Percentiles rank a stretch among this genome's conserved stretches.
These are phyloP conservation scores for Pammene fasciana DNA, from an alignment of 2,888 invertebrate genomes.

Conservation along the genomic window DNA sequence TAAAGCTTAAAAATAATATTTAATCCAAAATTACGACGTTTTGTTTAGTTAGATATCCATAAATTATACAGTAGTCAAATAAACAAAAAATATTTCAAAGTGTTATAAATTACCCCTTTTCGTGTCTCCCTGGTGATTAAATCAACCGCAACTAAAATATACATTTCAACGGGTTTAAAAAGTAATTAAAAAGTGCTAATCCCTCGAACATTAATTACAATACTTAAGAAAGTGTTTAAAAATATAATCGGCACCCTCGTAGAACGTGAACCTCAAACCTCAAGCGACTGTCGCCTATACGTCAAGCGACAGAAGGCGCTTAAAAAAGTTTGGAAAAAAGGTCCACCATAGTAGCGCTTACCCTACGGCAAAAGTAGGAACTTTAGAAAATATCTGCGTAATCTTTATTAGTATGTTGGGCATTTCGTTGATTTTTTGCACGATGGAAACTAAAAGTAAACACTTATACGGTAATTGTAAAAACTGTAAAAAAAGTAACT, in stretches of 20 bases:
- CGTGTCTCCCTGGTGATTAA: background rate
- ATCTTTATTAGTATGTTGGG: too few relatives aligned
- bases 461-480: too few relatives aligned
- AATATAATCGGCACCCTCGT: slow-evolving; percentile 40
- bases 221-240: slow-evolving; percentile 42
- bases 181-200: slow-evolving; percentile 40
- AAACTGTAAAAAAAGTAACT: too few relatives aligned
- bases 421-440: too few relatives aligned
- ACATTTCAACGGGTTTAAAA: slow-evolving; percentile 35
- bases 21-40: too few relatives aligned
- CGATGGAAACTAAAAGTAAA: too few relatives aligned
- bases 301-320: slow-evolving; percentile 31
- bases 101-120: background rate
- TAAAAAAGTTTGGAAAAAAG: slow-evolving; percentile 28
- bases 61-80: background rate
- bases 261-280: background rate
- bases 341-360: slow-evolving; percentile 21
- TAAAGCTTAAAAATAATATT: too few relatives aligned
- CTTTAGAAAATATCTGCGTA: background rate
- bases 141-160: slow-evolving; percentile 8
- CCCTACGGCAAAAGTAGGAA: slow-evolving; percentile 6
- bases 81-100: background rate
- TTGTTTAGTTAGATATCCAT: background rate
- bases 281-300: slow-evolving; percentile 18
- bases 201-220: slow-evolving; percentile 33